Conservation (phyloP, 2,113 vertebrate genomes). For the Leptobrachium leishanense region DNA sequence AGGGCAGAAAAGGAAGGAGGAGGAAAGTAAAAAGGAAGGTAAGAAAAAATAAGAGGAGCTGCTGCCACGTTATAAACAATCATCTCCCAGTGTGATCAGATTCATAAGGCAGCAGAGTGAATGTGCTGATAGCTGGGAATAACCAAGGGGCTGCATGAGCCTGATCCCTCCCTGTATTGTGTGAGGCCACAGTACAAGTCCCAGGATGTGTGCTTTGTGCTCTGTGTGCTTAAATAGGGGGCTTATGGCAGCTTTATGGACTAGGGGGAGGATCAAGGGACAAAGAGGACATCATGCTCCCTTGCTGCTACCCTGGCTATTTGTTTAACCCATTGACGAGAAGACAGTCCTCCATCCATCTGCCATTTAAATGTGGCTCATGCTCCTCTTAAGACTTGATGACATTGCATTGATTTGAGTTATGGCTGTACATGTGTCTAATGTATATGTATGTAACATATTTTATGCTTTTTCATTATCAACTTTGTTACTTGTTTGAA, state of each 20-base stretch:
- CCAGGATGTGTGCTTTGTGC: not conserved
- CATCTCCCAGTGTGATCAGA: not conserved
- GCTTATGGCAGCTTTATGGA: not conserved
- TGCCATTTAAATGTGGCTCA: no score
- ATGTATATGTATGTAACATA: no score
- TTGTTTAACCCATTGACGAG: no score
- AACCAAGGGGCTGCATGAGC: constrained; percentile 16
- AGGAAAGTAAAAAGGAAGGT: not conserved
- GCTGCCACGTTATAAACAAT: not conserved
- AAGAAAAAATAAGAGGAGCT: not conserved
- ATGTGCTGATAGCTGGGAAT: no score
- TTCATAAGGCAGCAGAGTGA: constrained; percentile 7
- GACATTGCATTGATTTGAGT: no score
- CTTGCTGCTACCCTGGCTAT: not conserved
- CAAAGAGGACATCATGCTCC: not conserved
- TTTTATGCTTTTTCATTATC: no score
- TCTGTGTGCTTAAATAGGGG: not conserved
- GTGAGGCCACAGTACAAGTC: not conserved
- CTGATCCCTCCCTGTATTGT: constrained; percentile 14
- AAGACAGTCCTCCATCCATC: no score
- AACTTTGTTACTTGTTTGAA: no score
- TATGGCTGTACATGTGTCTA: no score
- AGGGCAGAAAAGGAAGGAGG: not conserved
- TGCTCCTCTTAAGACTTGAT: no score
- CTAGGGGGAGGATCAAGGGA: not conserved